Conservation (phyloP, 2,888 invertebrate species). For the Lagria hirta region DNA sequence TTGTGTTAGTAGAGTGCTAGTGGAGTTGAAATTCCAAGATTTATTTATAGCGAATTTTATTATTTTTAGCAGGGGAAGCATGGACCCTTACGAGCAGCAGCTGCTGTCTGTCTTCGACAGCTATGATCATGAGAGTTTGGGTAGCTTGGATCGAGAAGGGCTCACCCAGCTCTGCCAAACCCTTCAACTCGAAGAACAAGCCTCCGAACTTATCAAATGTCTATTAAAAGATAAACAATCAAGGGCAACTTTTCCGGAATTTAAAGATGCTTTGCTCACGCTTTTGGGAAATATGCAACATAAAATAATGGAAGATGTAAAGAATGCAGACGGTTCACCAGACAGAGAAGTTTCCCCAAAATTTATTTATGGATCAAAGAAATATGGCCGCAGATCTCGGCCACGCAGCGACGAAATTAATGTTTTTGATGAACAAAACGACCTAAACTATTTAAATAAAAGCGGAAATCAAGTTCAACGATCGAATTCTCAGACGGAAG, state of each 20-base stretch:
- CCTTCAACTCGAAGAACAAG: conserved; percentile 74
- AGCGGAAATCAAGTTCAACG: conserved; percentile 54
- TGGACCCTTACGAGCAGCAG: conserved; percentile 81
- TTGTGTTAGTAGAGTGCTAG: too few relatives aligned
- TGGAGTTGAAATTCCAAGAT: too few relatives aligned
- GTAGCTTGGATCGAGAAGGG: conserved; percentile 67
- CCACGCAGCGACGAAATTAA: conserved; percentile 56
- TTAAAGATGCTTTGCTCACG: conserved; percentile 73
- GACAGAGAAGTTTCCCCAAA: conserved; percentile 74
- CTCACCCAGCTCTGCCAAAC: conserved; percentile 72
- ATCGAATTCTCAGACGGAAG: conserved; percentile 60
- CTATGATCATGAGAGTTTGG: conserved; percentile 70
- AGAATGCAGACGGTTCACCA: conserved; percentile 53
- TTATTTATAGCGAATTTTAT: conserved; percentile 42
- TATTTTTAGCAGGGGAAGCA: too few relatives aligned
- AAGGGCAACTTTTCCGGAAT: conserved; percentile 70
- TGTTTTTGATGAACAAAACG: conserved; percentile 51
- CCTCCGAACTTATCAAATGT: conserved; percentile 63
- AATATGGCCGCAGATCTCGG: conserved; percentile 72
- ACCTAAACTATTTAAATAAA: conserved; percentile 39
- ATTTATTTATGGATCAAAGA: conserved; percentile 71
- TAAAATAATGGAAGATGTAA: conserved; percentile 31
- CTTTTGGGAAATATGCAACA: conserved; percentile 62
- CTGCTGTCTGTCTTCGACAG: conserved; percentile 78
- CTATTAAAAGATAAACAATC: conserved; percentile 58